These are phyloP conservation scores for Ichneumoninae sp. DNA, from an alignment of 2,888 invertebrate species.

Conservation along the genomic window DNA sequence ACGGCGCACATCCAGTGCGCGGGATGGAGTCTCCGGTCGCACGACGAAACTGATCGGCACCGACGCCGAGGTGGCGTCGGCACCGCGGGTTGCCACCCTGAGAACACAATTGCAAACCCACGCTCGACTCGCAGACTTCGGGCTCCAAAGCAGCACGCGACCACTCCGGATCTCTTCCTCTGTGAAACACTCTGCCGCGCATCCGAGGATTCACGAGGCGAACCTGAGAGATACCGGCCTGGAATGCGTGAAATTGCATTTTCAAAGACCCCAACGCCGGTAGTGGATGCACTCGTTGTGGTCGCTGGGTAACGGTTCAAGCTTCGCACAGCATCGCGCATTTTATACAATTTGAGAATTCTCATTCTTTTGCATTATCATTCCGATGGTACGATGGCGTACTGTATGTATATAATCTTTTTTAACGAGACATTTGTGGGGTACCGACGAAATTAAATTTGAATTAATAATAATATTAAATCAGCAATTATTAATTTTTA, in stretches of 20 bases:
- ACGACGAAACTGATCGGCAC: conserved; percentile 76
- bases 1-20: neutral
- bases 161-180: conserved; percentile 35
- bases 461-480: no score
- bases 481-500: no score
- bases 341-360: conserved; percentile 3
- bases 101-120: conserved; percentile 70
- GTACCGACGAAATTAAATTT: no score
- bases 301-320: conserved; percentile 3
- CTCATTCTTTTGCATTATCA: conserved; percentile 7
- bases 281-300: neutral
- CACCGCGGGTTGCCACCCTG: conserved; percentile 55
- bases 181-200: neutral
- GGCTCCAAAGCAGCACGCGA: conserved; percentile 39
- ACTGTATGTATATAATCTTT: neutral
- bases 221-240: conserved; percentile 30
- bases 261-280: conserved; percentile 8
- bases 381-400: neutral
- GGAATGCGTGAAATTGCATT: conserved; percentile 52
- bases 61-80: conserved; percentile 55
- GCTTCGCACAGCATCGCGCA: neutral
- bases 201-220: conserved; percentile 27
- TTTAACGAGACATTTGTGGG: neutral
- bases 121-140: conserved; percentile 30
- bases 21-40: conserved; percentile 67